These are phyloP conservation scores for Lemur catta DNA, from an alignment of 2,797 vertebrate species.

Conservation along the genomic window DNA sequence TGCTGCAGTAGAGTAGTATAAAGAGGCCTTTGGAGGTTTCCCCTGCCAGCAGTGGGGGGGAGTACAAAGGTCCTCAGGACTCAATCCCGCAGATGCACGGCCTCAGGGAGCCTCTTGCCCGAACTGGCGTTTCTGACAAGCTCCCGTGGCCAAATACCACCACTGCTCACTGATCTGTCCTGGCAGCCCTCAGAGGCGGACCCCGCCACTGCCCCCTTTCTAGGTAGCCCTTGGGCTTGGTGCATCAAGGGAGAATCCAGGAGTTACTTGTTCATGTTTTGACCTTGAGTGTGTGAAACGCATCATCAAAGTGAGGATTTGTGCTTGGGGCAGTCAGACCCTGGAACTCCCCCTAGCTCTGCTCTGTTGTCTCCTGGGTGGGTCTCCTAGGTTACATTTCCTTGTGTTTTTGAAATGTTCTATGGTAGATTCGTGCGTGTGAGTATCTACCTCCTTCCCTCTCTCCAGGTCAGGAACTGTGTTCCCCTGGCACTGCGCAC, in stretches of 20 bases:
- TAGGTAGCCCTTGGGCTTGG: neutral
- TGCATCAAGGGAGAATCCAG: neutral
- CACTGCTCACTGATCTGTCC: neutral
- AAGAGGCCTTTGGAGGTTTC: no score
- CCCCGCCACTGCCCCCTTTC: neutral
- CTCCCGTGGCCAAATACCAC: accelerated
- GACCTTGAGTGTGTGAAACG: neutral
- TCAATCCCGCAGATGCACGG: neutral
- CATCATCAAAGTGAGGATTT: neutral
- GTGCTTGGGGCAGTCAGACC: neutral
- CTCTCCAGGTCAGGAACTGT: neutral
- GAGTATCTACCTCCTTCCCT: no score
- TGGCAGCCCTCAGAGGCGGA: neutral
- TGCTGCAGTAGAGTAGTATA: accelerated
- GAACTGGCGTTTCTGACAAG: neutral
- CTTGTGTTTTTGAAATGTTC: neutral
- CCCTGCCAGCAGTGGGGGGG: neutral
- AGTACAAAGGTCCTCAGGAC: neutral
- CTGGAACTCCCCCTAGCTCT: neutral
- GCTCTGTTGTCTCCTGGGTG: neutral
- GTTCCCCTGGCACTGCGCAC: neutral
- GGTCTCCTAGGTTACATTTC: neutral
- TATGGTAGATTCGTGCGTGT: neutral
- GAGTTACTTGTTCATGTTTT: neutral
- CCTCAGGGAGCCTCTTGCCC: accelerated